Evolutionary conservation across 2,888 invertebrate species (phyloP).

Genomic region (Papilio elwesi): DNA sequence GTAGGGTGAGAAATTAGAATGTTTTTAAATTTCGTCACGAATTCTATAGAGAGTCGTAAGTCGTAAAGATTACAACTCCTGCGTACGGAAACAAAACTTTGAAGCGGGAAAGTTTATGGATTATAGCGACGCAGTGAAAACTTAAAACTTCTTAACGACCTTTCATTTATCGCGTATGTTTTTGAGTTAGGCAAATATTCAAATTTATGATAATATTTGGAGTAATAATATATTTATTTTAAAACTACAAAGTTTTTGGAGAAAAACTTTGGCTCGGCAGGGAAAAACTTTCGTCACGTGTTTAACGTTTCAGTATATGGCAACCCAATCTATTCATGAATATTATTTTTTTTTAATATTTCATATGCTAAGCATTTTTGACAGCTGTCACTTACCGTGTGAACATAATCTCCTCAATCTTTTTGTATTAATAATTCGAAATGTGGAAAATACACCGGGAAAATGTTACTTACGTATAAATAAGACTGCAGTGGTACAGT

Average conservation of each 20-base stretch:
- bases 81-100: slow-evolving; percentile 21
- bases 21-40: slow-evolving; percentile 1
- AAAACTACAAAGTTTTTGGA: no score
- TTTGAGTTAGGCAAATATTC: background rate
- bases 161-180: slow-evolving; percentile 17
- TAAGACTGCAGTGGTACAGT: no score
- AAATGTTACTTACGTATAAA: no score
- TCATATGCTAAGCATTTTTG: background rate
- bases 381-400: no score
- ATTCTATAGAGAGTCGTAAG: slow-evolving; percentile 14
- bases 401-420: no score
- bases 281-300: no score
- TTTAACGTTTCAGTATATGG: no score
- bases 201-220: background rate
- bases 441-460: no score
- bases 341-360: background rate
- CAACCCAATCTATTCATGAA: no score
- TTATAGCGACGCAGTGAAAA: slow-evolving; percentile 25
- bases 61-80: slow-evolving; percentile 27
- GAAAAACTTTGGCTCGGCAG: no score
- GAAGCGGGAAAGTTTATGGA: slow-evolving; percentile 21
- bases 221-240: background rate
- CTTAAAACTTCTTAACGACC: slow-evolving; percentile 6
- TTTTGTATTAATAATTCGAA: no score
- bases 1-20: background rate